Base-by-base conservation (phyloP, 2,888 invertebrate species). In the Thymelicus lineola region DNA sequence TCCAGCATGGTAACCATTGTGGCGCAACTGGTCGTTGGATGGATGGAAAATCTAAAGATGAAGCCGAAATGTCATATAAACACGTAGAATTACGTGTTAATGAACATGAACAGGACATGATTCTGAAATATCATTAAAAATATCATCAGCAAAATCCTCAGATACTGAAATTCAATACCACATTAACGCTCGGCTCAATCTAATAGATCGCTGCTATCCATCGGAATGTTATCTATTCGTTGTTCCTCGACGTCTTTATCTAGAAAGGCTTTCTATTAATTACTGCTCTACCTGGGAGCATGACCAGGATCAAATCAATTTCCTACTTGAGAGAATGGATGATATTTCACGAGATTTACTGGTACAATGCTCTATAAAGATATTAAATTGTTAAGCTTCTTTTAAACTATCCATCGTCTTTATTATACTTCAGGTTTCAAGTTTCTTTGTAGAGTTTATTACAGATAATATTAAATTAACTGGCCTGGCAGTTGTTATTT, bases 211-310 rank as follows among this genome's bases (percentile, higher is more conserved):
- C n/a, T n/a, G 46, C 50, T 28, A 60, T 62, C 67, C 42, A 42
- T 58, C 58, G 69, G 58, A 58, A 69, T 69, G 69, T 69, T 69
- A 69, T 63, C 69, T 58, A 15, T 46, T 42, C 58, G 58, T 58
- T 67, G 66, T 67, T 69, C 68, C 5, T 20, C 58, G 69, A 69
- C 62, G 69, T 46, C 69, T 69, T 69, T 69, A 69, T 69, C 69
- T 63, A 63, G 69, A 69, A 42, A 45, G 17, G 68, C 69, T 69
- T 63, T 63, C 62, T 69, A 63, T 69, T 69, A 69, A 69, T 69
- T 69, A 69, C 68, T 36, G 20, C 42, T 55, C 28, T 57, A 48
- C 46, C 66, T 60, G 60, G 45, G 42, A 53, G 42, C 17, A 45
- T 62, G 7, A n/a, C 15, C 62, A 36, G 62, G 20, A 62, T 46